Evolutionary conservation across 2,797 vertebrate species (phyloP).

Genomic region (Pantherophis alleghaniensis): DNA sequence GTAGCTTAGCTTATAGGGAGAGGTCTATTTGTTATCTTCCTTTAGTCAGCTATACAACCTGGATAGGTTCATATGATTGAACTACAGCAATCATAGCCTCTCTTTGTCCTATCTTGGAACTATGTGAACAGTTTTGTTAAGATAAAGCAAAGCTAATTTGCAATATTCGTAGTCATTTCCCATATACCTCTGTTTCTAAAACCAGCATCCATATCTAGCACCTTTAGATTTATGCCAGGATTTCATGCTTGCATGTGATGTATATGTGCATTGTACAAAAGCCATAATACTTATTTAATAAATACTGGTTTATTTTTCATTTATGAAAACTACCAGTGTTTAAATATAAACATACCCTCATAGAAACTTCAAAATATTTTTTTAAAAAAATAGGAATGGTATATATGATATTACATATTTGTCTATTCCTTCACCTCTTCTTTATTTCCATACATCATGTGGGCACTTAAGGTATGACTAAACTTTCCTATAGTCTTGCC

Average conservation of each 20-base stretch:
- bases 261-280: neutral
- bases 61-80: neutral
- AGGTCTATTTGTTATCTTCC: neutral
- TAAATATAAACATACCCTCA: too few relatives aligned
- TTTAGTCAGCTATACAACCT: neutral
- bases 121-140: neutral
- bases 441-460: neutral
- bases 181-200: neutral
- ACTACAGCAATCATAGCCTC: neutral
- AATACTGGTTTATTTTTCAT: neutral
- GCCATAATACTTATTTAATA: neutral
- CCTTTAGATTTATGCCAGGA: neutral
- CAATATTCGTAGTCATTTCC: neutral
- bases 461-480: neutral
- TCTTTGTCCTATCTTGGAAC: neutral
- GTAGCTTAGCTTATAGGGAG: neutral
- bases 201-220: neutral
- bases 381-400: neutral
- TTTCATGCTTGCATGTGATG: neutral
- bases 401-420: neutral
- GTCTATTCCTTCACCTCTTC: neutral
- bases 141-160: neutral
- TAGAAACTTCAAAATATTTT: neutral
- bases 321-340: neutral
- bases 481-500: neutral